Evolutionary conservation across 2,113 vertebrate species (phyloP).

Genomic region (Thoracochromis brauschi): DNA sequence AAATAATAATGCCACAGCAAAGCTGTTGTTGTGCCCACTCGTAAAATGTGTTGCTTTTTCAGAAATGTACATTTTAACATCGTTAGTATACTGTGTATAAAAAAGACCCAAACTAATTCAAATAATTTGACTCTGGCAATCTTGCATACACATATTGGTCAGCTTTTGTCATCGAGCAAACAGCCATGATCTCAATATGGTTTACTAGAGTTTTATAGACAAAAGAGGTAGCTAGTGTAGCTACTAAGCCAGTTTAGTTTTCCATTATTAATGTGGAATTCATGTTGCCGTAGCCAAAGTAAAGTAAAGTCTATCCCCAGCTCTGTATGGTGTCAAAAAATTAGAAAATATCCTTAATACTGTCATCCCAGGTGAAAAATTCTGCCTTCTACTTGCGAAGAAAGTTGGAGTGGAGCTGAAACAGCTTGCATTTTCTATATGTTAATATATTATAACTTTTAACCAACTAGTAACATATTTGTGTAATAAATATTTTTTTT

Average conservation of each 20-base stretch:
- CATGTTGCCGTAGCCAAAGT: not conserved
- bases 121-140: not conserved
- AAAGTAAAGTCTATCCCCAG: not conserved
- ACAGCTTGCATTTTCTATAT: not conserved
- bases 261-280: not conserved
- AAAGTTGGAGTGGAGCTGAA: not conserved
- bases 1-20: conserved; percentile 55
- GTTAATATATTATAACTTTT: not conserved
- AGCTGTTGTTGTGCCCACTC: conserved; percentile 20
- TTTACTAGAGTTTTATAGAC: not conserved
- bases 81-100: not conserved
- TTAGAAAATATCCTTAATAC: not conserved
- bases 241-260: not conserved
- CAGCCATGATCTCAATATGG: conserved; percentile 1
- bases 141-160: not conserved
- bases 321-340: not conserved
- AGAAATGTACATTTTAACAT: not conserved
- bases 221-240: not conserved
- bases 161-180: not conserved
- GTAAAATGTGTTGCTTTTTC: not conserved
- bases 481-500: not conserved
- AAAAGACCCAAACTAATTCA: not conserved
- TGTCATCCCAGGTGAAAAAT: not conserved
- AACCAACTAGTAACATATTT: not conserved
- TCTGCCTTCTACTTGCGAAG: not conserved